A percentile compares a stretch with the other conserved stretches of the same genome.
These are phyloP conservation scores for Horisme vitalbata DNA, from an alignment of 2,888 invertebrate species.

Conservation along the genomic window DNA sequence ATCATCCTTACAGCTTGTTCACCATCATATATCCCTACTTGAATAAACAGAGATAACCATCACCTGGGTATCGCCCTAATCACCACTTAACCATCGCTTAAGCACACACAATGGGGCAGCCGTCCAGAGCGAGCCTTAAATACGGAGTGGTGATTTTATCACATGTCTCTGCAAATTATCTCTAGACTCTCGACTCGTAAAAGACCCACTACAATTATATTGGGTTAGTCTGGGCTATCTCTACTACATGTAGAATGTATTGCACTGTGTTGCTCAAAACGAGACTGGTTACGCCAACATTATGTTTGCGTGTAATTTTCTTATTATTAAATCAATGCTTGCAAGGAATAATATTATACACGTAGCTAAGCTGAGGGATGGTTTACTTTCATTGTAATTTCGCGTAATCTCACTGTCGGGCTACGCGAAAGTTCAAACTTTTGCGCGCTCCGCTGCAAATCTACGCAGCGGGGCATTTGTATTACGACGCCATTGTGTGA, in stretches of 20 bases:
- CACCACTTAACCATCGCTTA: slow-evolving; percentile 54
- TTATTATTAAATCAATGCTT: too few relatives aligned
- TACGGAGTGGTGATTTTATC: slow-evolving; percentile 57
- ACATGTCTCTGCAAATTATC: slow-evolving; percentile 66
- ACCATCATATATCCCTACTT: slow-evolving; percentile 12
- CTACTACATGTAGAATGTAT: slow-evolving; percentile 52
- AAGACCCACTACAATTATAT: slow-evolving; percentile 64
- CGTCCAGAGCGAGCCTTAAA: slow-evolving; percentile 16
- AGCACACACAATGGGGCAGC: slow-evolving; percentile 30
- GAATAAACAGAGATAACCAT: slow-evolving; percentile 23
- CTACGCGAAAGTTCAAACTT: too few relatives aligned
- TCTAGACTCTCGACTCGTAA: slow-evolving; percentile 60
- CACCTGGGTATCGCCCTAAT: slow-evolving; percentile 33
- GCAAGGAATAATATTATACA: too few relatives aligned
- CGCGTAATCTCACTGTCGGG: too few relatives aligned
- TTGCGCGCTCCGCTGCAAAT: too few relatives aligned
- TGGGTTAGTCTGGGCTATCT: slow-evolving; percentile 45
- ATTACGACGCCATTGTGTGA: too few relatives aligned
- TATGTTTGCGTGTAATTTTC: too few relatives aligned
- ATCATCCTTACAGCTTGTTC: neutral
- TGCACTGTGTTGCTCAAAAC: too few relatives aligned
- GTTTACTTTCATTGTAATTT: too few relatives aligned
- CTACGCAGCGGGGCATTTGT: too few relatives aligned
- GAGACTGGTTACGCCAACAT: too few relatives aligned
- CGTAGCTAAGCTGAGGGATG: too few relatives aligned